Evolutionary conservation across 2,888 invertebrate genomes (phyloP).

Genomic region (Mythimna ferrago): DNA sequence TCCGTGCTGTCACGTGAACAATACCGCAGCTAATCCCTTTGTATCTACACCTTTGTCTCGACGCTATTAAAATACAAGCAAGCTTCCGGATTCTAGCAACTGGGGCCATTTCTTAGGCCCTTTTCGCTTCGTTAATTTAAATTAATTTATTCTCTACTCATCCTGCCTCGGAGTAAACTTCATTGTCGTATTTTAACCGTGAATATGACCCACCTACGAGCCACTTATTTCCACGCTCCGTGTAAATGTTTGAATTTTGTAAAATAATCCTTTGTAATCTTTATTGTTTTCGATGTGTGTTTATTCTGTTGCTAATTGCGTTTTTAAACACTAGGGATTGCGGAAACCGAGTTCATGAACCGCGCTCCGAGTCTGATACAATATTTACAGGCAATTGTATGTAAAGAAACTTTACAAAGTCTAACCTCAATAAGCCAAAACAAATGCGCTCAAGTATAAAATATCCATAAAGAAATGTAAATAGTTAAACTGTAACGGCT

Average conservation of each 20-base stretch:
- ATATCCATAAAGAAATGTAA: slow-evolving; percentile 60
- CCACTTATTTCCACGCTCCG: slow-evolving; percentile 59
- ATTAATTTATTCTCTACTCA: slow-evolving; percentile 85
- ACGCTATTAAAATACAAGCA: slow-evolving; percentile 82
- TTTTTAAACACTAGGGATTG: slow-evolving; percentile 38
- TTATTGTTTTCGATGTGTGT: slow-evolving; percentile 50
- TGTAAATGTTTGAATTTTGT: slow-evolving; percentile 58
- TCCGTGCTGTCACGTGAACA: slow-evolving; percentile 72
- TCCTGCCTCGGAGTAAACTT: slow-evolving; percentile 76
- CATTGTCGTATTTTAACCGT: slow-evolving; percentile 74
- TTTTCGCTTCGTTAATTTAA: slow-evolving; percentile 87
- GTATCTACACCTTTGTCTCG: slow-evolving; percentile 85
- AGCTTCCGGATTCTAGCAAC: slow-evolving; percentile 82
- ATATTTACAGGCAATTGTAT: slow-evolving; percentile 28
- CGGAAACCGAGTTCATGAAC: slow-evolving; percentile 28
- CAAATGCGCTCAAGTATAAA: slow-evolving; percentile 53
- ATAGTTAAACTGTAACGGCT: slow-evolving; percentile 64
- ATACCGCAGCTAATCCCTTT: slow-evolving; percentile 82
- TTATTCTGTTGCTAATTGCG: slow-evolving; percentile 34
- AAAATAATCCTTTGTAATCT: slow-evolving; percentile 55
- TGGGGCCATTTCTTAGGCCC: slow-evolving; percentile 83
- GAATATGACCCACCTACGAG: slow-evolving; percentile 67
- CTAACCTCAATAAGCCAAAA: slow-evolving; percentile 47
- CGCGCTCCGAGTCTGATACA: slow-evolving; percentile 16
- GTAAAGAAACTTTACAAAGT: slow-evolving; percentile 36